Percentiles rank a stretch among this genome's conserved stretches.
These are phyloP conservation scores for Rhynchopsitta pachyrhyncha DNA, from an alignment of 2,113 vertebrate species.

Conservation along the genomic window DNA sequence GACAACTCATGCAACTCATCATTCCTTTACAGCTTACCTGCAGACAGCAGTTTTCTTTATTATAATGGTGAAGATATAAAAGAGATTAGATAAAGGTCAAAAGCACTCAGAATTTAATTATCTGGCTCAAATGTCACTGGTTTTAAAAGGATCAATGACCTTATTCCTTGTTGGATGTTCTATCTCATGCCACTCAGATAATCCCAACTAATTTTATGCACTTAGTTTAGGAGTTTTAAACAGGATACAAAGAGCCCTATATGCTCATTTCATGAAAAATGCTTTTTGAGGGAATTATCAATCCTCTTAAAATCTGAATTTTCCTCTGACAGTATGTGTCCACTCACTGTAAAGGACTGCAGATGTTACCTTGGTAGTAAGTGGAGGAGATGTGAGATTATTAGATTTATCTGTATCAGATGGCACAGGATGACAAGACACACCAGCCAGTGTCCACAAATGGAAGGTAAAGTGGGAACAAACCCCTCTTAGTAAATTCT, in stretches of 20 bases:
- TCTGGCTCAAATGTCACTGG: not conserved
- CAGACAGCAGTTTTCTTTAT: not conserved
- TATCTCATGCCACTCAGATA: not conserved
- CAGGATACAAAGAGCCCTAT: not conserved
- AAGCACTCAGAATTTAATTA: not conserved
- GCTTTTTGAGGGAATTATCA: not conserved
- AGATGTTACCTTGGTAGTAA: not conserved
- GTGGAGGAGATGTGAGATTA: not conserved
- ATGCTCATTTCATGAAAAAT: not conserved
- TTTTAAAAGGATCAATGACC: not conserved
- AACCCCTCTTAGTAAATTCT: not conserved
- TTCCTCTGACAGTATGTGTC: not conserved
- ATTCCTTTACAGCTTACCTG: not conserved
- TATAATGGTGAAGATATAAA: not conserved
- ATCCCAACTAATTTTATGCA: not conserved
- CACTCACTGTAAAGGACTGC: not conserved
- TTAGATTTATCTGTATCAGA: not conserved
- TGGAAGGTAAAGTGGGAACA: not conserved
- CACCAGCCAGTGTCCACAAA: not conserved
- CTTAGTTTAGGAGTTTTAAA: not conserved
- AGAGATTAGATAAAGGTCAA: slow-evolving; percentile 12
- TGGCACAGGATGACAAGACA: not conserved
- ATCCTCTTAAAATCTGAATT: not conserved
- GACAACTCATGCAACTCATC: not conserved
- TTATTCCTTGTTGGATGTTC: not conserved